Evolutionary conservation across 2,888 invertebrate genomes (phyloP).

Genomic region (Graphium colonna): DNA sequence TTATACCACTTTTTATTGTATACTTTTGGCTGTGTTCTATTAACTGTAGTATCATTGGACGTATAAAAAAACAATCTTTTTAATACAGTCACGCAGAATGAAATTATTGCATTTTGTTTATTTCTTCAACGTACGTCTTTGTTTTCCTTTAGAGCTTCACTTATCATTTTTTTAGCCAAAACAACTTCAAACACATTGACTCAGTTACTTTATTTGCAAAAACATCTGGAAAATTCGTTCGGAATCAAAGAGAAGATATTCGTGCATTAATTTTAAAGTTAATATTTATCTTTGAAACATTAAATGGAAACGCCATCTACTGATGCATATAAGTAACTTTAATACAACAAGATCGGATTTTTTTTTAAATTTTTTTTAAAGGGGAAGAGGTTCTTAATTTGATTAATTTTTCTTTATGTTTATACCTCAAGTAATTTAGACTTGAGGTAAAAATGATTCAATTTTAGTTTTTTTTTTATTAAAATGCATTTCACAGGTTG

Average conservation of each 20-base stretch:
- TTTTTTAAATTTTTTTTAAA: not conserved
- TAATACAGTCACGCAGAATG: too few relatives aligned
- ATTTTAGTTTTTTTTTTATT: too few relatives aligned
- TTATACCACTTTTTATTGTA: too few relatives aligned
- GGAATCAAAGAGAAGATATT: slow-evolving; percentile 20
- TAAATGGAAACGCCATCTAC: not conserved
- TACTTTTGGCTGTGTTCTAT: too few relatives aligned
- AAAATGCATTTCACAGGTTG: too few relatives aligned
- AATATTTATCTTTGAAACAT: slow-evolving; percentile 22
- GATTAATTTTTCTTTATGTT: too few relatives aligned
- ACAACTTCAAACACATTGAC: slow-evolving; percentile 11
- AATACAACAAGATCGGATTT: not conserved
- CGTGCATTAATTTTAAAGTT: slow-evolving; percentile 18
- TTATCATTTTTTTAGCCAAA: slow-evolving; percentile 12
- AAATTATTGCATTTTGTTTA: not conserved
- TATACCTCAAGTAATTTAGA: too few relatives aligned
- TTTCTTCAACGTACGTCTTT: not conserved
- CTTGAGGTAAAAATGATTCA: too few relatives aligned
- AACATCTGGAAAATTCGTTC: not conserved
- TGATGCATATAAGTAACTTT: not conserved
- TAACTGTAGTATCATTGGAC: too few relatives aligned
- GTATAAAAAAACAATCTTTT: too few relatives aligned
- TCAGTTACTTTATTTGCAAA: slow-evolving; percentile 6
- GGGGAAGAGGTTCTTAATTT: not conserved
- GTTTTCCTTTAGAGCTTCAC: not conserved